These are phyloP conservation scores for Microtus montanus DNA, from an alignment of 2,113 vertebrate genomes.

Conservation along the genomic window DNA sequence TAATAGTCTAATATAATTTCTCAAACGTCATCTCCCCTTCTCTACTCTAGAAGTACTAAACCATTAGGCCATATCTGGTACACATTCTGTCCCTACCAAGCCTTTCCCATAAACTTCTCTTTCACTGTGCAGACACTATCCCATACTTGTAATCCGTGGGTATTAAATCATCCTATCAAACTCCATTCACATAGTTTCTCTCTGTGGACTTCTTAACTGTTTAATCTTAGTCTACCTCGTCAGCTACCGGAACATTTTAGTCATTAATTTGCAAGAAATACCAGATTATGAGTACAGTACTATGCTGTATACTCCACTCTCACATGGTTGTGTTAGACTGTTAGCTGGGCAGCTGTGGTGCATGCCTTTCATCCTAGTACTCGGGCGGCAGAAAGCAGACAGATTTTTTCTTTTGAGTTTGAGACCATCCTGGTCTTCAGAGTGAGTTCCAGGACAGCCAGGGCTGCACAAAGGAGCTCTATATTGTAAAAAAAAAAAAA, in stretches of 20 bases:
- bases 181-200: neutral
- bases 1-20: neutral
- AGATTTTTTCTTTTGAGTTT: neutral
- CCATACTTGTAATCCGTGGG: neutral
- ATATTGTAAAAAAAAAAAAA: neutral
- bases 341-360: neutral
- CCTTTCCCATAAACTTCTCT: neutral
- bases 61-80: neutral
- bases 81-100: neutral
- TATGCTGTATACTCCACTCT: neutral
- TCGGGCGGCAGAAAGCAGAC: neutral
- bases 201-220: neutral
- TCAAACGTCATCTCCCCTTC: neutral
- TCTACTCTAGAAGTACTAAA: neutral
- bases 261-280: neutral
- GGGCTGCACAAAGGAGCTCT: neutral
- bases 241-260: neutral
- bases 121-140: neutral
- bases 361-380: neutral
- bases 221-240: neutral
- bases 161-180: neutral
- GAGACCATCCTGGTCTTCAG: neutral
- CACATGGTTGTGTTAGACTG: neutral
- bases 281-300: neutral
- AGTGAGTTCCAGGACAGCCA: neutral